Evolutionary conservation across 2,888 invertebrate species (phyloP).

Genomic region (Ephialtes manifestator): DNA sequence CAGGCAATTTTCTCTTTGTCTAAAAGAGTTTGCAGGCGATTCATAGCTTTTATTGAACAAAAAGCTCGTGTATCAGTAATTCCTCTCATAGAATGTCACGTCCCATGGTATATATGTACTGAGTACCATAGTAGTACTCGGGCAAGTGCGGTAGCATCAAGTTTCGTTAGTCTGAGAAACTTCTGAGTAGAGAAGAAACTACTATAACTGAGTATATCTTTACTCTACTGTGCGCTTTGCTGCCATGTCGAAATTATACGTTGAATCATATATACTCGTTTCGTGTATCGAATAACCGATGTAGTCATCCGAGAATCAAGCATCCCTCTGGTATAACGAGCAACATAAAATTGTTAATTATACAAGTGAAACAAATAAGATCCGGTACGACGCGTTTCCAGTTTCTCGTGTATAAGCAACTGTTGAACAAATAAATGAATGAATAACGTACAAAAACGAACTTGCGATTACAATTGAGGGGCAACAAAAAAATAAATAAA

Average conservation of each 20-base stretch:
- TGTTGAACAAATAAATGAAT: slow-evolving; percentile 19
- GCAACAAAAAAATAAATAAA: too few relatives aligned
- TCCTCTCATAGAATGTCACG: slow-evolving; percentile 15
- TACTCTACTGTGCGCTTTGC: slow-evolving; percentile 1
- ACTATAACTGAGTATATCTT: slow-evolving; percentile 25
- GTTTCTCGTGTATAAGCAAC: slow-evolving; percentile 20
- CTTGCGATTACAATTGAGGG: too few relatives aligned
- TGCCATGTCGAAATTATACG: slow-evolving; percentile 36
- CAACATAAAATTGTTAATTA: slow-evolving; percentile 40
- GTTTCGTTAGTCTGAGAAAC: slow-evolving; percentile 39
- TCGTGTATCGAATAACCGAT: slow-evolving; percentile 57
- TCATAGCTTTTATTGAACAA: neutral
- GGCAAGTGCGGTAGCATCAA: slow-evolving; percentile 28
- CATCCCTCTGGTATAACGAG: slow-evolving; percentile 37
- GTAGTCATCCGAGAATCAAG: slow-evolving; percentile 38
- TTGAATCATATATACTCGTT: slow-evolving; percentile 51
- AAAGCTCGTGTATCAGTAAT: slow-evolving; percentile 39
- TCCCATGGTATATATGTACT: neutral
- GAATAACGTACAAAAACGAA: neutral
- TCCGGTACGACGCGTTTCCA: slow-evolving; percentile 7
- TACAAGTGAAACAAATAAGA: slow-evolving; percentile 41
- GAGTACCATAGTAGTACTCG: slow-evolving; percentile 4
- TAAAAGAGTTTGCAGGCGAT: neutral
- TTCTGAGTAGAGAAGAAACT: slow-evolving; percentile 16
- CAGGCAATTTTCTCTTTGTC: too few relatives aligned